A percentile compares a stretch with the other conserved stretches of the same genome.
Conservation (phyloP, 1,140 invertebrate species). For the Diorhabda carinulata region DNA sequence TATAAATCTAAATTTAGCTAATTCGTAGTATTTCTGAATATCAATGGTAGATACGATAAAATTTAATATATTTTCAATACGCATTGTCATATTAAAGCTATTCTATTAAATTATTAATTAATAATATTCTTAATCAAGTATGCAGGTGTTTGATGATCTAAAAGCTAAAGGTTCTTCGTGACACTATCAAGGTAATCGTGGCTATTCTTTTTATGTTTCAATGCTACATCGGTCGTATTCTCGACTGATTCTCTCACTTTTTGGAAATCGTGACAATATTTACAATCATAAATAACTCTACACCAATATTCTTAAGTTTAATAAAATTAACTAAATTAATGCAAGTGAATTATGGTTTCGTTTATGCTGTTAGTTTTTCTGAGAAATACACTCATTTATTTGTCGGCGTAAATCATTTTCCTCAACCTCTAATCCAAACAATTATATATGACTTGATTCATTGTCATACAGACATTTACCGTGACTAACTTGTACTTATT, state of each 20-base stretch:
- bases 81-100: constrained; percentile 15
- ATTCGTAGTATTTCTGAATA: constrained; percentile 10
- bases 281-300: constrained; percentile 26
- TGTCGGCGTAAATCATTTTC: not conserved
- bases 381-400: constrained; percentile 1
- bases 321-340: constrained; percentile 9
- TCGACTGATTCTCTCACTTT: constrained; percentile 27
- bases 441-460: constrained; percentile 1
- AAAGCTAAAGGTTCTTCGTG: constrained; percentile 32
- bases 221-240: constrained; percentile 26
- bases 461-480: not conserved
- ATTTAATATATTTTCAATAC: constrained; percentile 13
- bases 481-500: not conserved
- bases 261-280: constrained; percentile 30
- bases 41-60: not conserved
- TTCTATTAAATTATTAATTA: constrained; percentile 13
- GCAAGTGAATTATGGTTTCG: not conserved
- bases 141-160: constrained; percentile 32
- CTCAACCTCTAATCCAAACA: not conserved
- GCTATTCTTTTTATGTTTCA: constrained; percentile 18
- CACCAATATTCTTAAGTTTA: constrained; percentile 4
- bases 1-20: not conserved
- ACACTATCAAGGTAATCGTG: constrained; percentile 32
- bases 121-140: constrained; percentile 23
- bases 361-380: constrained; percentile 10